phyloP scores from a whole-genome alignment of 2,113 vertebrate genomes.

The Progne subis region DNA sequence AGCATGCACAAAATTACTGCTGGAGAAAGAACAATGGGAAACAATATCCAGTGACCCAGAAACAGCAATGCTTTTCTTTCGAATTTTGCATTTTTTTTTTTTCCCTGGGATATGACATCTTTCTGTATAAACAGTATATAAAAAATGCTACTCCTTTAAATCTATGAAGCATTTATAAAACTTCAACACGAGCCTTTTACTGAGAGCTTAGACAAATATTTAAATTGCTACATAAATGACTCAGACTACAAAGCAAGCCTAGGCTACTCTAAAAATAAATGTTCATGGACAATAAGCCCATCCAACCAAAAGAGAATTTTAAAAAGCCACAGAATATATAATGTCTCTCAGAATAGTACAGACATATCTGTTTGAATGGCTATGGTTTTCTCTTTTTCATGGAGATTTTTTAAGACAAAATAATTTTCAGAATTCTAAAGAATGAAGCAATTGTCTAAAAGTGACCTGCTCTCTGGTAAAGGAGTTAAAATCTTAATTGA shows the following conservation, averaged over 20 bases:
- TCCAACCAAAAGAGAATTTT: constrained; percentile 45
- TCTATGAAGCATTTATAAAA: neutral
- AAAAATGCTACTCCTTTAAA: neutral
- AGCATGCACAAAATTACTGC: neutral
- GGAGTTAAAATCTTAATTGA: neutral
- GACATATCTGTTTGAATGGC: neutral
- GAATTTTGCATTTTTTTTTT: neutral
- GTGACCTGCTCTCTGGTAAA: neutral
- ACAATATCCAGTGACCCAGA: neutral
- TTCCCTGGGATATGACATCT: neutral
- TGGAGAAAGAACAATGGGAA: neutral
- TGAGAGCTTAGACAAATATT: constrained; percentile 52
- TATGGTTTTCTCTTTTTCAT: neutral
- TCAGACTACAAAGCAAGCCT: neutral
- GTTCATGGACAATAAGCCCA: constrained; percentile 23
- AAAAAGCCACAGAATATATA: constrained; percentile 36
- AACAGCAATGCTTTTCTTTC: neutral
- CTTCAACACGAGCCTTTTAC: neutral
- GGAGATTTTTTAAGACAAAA: neutral
- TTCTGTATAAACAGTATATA: neutral
- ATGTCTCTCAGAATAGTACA: neutral
- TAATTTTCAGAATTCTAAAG: neutral
- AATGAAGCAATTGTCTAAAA: neutral
- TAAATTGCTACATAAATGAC: constrained; percentile 35
- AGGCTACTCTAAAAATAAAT: constrained; percentile 47